Base-by-base conservation (phyloP, 2,888 invertebrate genomes). In the Apamea epomidion region DNA sequence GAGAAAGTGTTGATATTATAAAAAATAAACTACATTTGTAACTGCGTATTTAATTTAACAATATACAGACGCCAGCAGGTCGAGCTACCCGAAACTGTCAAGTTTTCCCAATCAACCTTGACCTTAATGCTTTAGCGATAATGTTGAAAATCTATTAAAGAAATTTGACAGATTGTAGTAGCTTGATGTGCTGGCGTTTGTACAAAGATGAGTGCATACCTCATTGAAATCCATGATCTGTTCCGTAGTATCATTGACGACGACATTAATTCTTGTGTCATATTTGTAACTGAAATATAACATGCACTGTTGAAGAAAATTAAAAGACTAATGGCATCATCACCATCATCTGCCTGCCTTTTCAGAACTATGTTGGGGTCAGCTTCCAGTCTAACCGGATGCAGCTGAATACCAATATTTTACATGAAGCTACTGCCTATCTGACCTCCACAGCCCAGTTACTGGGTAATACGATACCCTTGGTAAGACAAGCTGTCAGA, bases 181-280 rank as follows among this genome's bases (percentile, higher is more conserved):
- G 48, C 14, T 48, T 48, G 48, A 48, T 3, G 3, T 48, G 48
- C 48, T 14, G 48, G 48, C 37, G 37, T 48, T 5, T 16, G 54
- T 25, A 37, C 7, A 7, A 60, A 42, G 1, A 37, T n/a, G 18
- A 7, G 4, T 62, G 42, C 72, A 14, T 77, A 96, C 96, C 94
- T 96, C 96, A 78, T 80, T 79, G 85, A 96, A 97, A 77, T 96
- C 96, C 87, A 97, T 87, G 62, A 95, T 92, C 72, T 96, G 95
- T 82, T 95, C 95, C 0, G 94, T 95, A 10, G 90, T 92, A 2
- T 91, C 89, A 82, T 95, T 96, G 6, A 96, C 93, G 4, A 89
- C 87, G 2, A 96, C 83, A 79, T 84, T 87, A 51, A 94, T 91
- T 18, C 86, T 84, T 3, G 87, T 87, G 76, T 95, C 92, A 89